Evolutionary conservation across 2,888 invertebrate genomes (phyloP).

Genomic region (Lepas anatifera): DNA sequence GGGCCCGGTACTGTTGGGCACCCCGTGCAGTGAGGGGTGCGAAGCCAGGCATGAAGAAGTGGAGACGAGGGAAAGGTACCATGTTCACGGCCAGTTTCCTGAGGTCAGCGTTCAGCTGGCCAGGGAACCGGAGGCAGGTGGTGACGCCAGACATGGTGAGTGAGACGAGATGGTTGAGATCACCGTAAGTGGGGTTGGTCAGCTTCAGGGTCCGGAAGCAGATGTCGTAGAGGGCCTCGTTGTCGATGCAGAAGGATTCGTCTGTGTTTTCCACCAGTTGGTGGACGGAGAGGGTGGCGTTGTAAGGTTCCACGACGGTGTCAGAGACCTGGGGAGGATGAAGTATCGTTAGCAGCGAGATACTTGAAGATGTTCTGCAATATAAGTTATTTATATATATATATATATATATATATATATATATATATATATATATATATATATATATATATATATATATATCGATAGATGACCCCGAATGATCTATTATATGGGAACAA

Average conservation of each 20-base stretch:
- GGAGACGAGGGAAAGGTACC: slow-evolving; percentile 93
- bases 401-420: no score
- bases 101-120: slow-evolving; percentile 85
- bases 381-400: no score
- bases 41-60: slow-evolving; percentile 96
- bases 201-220: slow-evolving; percentile 44
- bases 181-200: slow-evolving; percentile 41
- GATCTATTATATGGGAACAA: no score
- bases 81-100: slow-evolving; percentile 88
- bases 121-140: slow-evolving; percentile 83
- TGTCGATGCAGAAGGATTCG: slow-evolving; percentile 43
- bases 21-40: slow-evolving; percentile 83
- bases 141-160: slow-evolving; percentile 74
- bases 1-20: slow-evolving; percentile 77
- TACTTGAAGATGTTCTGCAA: no score
- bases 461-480: no score
- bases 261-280: slow-evolving; percentile 43
- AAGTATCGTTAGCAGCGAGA: no score
- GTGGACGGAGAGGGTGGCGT: slow-evolving; percentile 43
- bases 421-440: no score
- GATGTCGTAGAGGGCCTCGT: slow-evolving; percentile 44
- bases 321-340: no score
- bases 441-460: no score
- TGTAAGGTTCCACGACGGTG: slow-evolving; percentile 45
- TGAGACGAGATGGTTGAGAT: slow-evolving; percentile 38